Conservation (phyloP, 2,888 invertebrate genomes). For the Seira musarum region DNA sequence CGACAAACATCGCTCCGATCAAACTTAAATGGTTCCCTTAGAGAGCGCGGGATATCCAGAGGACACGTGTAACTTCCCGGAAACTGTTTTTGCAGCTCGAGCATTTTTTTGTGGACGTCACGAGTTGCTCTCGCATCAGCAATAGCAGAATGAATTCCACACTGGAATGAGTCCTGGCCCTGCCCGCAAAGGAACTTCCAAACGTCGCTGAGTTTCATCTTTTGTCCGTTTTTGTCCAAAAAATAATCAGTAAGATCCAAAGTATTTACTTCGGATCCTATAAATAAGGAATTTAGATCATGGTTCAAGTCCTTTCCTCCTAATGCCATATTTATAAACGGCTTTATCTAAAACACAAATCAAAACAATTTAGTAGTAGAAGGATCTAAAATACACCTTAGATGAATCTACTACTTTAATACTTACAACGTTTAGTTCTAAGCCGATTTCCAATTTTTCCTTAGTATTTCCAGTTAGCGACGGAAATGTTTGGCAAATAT, state of each 20-base stretch:
- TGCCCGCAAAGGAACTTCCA: too few species aligned
- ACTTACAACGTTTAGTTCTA: background rate
- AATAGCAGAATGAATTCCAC: too few species aligned
- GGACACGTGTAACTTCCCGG: too few species aligned
- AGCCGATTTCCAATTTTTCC: slow-evolving; percentile 2
- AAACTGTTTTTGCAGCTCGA: too few species aligned
- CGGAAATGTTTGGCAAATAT: background rate
- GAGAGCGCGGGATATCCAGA: too few species aligned
- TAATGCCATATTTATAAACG: background rate
- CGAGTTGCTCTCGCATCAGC: too few species aligned
- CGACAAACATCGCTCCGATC: too few species aligned
- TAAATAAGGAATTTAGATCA: background rate
- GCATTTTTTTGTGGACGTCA: too few species aligned
- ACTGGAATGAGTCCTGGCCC: too few species aligned
- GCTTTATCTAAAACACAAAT: background rate
- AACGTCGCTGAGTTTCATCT: too few species aligned
- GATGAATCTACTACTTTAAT: too few species aligned
- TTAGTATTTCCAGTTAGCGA: background rate
- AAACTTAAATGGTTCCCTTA: too few species aligned
- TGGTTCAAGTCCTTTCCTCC: background rate
- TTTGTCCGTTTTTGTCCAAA: background rate
- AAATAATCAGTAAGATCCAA: background rate
- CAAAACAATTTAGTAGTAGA: background rate
- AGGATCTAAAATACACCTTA: background rate
- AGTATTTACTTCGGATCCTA: background rate